Conservation (phyloP, 2,797 vertebrate genomes). For the Bradypodion pumilum region DNA sequence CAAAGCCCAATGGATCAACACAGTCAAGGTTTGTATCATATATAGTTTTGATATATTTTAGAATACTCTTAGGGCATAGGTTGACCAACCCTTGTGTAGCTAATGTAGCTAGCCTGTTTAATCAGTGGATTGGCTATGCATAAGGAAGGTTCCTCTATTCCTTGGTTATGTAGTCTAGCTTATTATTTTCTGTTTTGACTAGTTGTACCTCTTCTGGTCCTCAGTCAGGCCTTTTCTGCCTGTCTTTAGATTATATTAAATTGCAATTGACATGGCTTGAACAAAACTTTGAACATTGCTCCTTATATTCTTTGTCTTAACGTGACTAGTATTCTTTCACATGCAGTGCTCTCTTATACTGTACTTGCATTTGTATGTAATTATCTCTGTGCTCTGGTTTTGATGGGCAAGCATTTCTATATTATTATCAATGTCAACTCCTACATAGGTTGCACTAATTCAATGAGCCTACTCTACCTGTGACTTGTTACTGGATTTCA, state of each 20-base stretch:
- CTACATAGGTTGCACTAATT: too few relatives aligned
- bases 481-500: too few relatives aligned
- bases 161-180: too few relatives aligned
- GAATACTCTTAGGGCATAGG: background rate
- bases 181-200: background rate
- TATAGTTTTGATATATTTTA: slow-evolving; percentile 10
- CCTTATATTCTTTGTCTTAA: background rate
- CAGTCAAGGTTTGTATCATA: slow-evolving; percentile 87
- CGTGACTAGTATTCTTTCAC: background rate
- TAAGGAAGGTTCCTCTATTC: background rate
- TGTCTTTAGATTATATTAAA: background rate
- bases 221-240: background rate
- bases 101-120: background rate
- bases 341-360: background rate
- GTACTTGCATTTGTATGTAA: background rate
- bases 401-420: background rate
- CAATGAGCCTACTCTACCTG: too few relatives aligned
- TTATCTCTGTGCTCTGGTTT: background rate
- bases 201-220: background rate
- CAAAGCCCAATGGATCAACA: slow-evolving; percentile 99
- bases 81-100: background rate
- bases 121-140: background rate
- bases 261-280: background rate
- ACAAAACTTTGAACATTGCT: background rate
- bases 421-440: too few relatives aligned